These are phyloP conservation scores for Clarias gariepinus DNA, from an alignment of 2,113 vertebrate species.

Conservation along the genomic window DNA sequence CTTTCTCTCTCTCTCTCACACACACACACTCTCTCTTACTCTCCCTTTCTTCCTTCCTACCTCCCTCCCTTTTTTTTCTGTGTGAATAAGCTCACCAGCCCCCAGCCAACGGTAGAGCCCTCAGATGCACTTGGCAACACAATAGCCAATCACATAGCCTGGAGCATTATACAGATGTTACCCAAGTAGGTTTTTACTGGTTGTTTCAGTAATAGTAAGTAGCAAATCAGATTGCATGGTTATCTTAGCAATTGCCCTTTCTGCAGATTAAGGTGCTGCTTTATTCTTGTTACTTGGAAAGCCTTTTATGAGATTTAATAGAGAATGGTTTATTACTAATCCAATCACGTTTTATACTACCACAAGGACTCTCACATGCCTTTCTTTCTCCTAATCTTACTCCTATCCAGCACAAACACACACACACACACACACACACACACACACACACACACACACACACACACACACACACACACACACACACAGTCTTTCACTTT, in stretches of 20 bases:
- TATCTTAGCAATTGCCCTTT: constrained; percentile 36
- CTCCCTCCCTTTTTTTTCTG: background rate
- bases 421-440: background rate
- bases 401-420: background rate
- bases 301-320: constrained; percentile 32
- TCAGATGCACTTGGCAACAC: constrained; percentile 42
- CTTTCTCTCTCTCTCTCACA: background rate
- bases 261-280: constrained; percentile 25
- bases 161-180: constrained; percentile 26
- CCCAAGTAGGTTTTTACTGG: constrained; percentile 35
- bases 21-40: no score
- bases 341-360: background rate
- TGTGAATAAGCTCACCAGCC: background rate
- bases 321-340: background rate
- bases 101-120: constrained; percentile 7
- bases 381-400: constrained; percentile 22
- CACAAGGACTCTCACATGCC: background rate
- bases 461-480: background rate
- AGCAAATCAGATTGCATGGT: constrained; percentile 53
- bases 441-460: background rate
- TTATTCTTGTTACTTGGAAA: constrained; percentile 42
- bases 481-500: background rate
- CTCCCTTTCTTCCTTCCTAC: background rate
- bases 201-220: constrained; percentile 46
- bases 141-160: constrained; percentile 46